These are phyloP conservation scores for Patella ulyssiponensis DNA, from an alignment of 2,888 invertebrate species.

Conservation along the genomic window DNA sequence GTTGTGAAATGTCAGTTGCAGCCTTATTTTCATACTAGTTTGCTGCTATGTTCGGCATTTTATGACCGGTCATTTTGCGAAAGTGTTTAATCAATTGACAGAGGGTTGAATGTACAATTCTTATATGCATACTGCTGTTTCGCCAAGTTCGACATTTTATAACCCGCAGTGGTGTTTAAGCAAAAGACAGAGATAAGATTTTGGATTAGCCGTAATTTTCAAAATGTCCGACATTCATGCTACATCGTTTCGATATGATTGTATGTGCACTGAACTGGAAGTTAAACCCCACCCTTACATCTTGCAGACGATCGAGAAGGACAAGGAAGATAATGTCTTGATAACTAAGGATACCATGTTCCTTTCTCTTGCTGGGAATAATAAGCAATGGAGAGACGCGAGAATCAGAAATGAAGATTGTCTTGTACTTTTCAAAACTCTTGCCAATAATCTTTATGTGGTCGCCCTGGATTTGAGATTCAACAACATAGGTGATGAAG, in stretches of 20 bases:
- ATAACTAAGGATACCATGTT: slow-evolving; percentile 52
- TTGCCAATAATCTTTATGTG: slow-evolving; percentile 60
- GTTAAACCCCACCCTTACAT: slow-evolving; percentile 47
- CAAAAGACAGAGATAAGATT: no score
- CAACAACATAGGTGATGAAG: slow-evolving; percentile 68
- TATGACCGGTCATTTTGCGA: no score
- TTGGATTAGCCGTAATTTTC: not conserved
- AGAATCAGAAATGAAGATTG: slow-evolving; percentile 60
- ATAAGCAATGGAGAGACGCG: slow-evolving; percentile 54
- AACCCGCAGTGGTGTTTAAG: no score
- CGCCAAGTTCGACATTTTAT: no score
- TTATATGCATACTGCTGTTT: no score
- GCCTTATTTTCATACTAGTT: no score
- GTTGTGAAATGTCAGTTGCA: no score
- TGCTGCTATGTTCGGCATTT: no score
- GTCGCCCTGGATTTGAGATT: slow-evolving; percentile 66
- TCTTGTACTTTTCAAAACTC: slow-evolving; percentile 52
- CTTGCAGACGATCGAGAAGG: slow-evolving; percentile 51
- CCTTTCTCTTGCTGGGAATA: slow-evolving; percentile 61
- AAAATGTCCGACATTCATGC: slow-evolving; percentile 55
- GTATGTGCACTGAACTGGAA: slow-evolving; percentile 50
- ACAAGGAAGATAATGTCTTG: slow-evolving; percentile 54
- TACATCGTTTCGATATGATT: slow-evolving; percentile 51
- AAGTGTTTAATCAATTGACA: no score
- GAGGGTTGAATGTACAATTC: no score